Base-by-base conservation (phyloP, 2,113 vertebrate species). In the Ivindomyrus marchei region DNA sequence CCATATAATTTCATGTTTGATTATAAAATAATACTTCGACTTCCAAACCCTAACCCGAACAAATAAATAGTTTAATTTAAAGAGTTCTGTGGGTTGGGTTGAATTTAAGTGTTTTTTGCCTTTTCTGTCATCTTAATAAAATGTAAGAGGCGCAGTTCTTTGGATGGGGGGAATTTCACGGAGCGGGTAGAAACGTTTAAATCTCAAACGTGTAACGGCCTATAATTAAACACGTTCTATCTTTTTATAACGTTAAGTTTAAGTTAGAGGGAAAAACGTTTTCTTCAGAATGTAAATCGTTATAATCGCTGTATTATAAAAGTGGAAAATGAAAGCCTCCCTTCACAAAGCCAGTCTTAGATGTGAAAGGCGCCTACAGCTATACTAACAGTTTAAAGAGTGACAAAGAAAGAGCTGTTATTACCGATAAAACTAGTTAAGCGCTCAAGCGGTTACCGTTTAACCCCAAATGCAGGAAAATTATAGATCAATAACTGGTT, bases 51-150 rank as follows among this genome's bases (percentile, higher is more conserved):
- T 36, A 42, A 80, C 15, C 31, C 31, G 1, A 42, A 42, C 19
- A 80, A 80, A 80, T 80, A 80, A 80, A 42, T 42, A 39, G 36
- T 80, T 80, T 80, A 80, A 80, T 80, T 80, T 80, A 80, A 80
- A 39, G 36, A 80, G 36, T 39, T 19, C 1, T 80, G n/a, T 31
- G 9, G 62, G 62, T 13, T 70, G 36, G 74, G 74, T 42, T 42
- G 1, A 80, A 80, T 6, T 19, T 15, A 36, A 5, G 36, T 80
- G 31, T 19, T 39, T 77, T 39, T 77, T 13, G 70, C 31, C 70
- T 36, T 66, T 70, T 80, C 74, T 42, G 4, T 80, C 4, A 19
- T 80, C 74, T 80, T 80, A 80, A 39, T 42, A 42, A 36, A 42
- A 80, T 42, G 62, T 70, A 70, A 31, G 9, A 66, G 7, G 27